These are phyloP conservation scores for Lepilemur septentrionalis DNA, from an alignment of 2,797 vertebrate genomes.

Conservation along the genomic window DNA sequence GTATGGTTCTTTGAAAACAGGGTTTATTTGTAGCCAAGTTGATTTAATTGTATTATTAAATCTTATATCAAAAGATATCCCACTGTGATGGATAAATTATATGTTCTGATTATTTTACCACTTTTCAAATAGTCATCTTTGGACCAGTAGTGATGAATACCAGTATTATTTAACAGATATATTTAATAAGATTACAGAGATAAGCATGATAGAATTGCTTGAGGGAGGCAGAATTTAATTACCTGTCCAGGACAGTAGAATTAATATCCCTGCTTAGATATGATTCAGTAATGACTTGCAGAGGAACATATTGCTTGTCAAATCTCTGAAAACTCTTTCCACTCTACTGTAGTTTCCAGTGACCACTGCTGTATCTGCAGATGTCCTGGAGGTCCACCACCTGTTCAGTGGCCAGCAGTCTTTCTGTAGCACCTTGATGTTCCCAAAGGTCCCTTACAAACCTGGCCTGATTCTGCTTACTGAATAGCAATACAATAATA, in stretches of 20 bases:
- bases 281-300: slow-evolving; percentile 20
- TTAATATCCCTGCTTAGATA: slow-evolving; percentile 59
- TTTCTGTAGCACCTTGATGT: background rate
- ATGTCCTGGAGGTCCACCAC: background rate
- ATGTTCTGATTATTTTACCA: slow-evolving; percentile 42
- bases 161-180: slow-evolving; percentile 60
- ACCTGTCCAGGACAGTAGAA: slow-evolving; percentile 53
- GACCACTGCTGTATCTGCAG: background rate
- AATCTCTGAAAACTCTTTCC: background rate
- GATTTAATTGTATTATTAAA: slow-evolving; percentile 50
- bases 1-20: slow-evolving; percentile 50
- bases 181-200: slow-evolving; percentile 68
- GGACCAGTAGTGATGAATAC: slow-evolving; percentile 24
- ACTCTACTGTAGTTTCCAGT: background rate
- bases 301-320: background rate
- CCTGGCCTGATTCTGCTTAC: background rate
- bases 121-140: slow-evolving; percentile 53
- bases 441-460: background rate
- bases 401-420: background rate
- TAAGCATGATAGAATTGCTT: slow-evolving; percentile 58
- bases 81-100: slow-evolving; percentile 49
- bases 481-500: background rate
- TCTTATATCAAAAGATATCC: slow-evolving; percentile 50
- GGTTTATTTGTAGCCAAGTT: background rate
- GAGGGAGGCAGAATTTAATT: slow-evolving; percentile 64